Conservation (phyloP, 2,113 vertebrate species). For the Channa argus region DNA sequence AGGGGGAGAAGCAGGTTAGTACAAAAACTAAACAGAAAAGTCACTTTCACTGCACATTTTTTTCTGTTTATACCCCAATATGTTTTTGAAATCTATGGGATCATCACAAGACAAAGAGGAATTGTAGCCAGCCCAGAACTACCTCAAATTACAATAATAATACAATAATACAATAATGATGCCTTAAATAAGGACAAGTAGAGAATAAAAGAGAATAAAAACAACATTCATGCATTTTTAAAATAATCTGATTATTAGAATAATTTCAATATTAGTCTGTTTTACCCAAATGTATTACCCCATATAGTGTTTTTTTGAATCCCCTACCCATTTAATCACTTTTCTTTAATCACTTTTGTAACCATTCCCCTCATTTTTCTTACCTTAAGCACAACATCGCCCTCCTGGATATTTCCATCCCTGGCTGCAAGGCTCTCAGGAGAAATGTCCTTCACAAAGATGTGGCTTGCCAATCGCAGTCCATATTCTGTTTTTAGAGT, state of each 20-base stretch:
- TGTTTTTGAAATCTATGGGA: background rate
- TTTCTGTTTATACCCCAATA: background rate
- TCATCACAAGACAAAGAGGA: background rate
- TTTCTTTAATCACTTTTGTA: too few species aligned
- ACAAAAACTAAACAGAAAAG: background rate
- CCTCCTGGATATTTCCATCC: slow-evolving; percentile 99
- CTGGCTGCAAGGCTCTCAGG: slow-evolving; percentile 96
- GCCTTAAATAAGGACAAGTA: background rate
- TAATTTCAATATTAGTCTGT: background rate
- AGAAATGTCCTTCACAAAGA: slow-evolving; percentile 99
- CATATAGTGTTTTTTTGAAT: too few species aligned
- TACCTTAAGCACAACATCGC: slow-evolving; percentile 98
- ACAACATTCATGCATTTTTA: too few species aligned
- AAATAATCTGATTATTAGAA: too few species aligned
- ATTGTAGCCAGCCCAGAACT: background rate
- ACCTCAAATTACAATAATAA: background rate
- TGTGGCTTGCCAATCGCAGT: slow-evolving; percentile 96
- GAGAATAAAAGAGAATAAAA: background rate
- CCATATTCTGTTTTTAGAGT: slow-evolving; percentile 89
- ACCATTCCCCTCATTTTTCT: slow-evolving; percentile 2
- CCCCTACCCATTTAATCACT: too few species aligned
- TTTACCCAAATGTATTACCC: background rate
- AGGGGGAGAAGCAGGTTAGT: slow-evolving; percentile 20
- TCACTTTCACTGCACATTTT: background rate
- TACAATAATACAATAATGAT: background rate